Conservation (phyloP, 1,140 invertebrate species). For the Aphis gossypii region DNA sequence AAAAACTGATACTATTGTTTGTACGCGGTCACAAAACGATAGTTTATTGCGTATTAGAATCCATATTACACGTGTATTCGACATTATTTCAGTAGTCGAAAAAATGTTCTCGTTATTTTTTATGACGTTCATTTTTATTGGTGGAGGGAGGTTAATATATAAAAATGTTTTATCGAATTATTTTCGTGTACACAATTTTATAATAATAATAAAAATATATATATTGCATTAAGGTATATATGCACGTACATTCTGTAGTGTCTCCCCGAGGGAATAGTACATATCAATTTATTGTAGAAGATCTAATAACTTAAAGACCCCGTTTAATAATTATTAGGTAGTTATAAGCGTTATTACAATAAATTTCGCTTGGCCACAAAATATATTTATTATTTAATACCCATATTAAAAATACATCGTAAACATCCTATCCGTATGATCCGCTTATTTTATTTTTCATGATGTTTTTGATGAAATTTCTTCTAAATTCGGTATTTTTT, state of each 20-base stretch:
- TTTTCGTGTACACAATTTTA: neutral
- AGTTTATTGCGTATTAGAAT: neutral
- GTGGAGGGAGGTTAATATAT: too few relatives aligned
- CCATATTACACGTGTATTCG: neutral
- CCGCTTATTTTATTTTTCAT: too few relatives aligned
- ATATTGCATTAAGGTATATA: neutral
- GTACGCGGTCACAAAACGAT: neutral
- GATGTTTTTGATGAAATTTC: too few relatives aligned
- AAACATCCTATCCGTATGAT: too few relatives aligned
- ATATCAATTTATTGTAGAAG: neutral
- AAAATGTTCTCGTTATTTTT: neutral
- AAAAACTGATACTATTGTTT: neutral
- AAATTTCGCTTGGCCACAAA: neutral
- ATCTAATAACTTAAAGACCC: neutral
- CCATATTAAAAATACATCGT: neutral
- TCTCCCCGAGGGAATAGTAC: neutral
- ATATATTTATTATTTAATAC: neutral
- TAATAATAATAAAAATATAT: neutral
- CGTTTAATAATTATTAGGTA: neutral
- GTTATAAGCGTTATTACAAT: neutral
- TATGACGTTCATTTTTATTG: too few relatives aligned
- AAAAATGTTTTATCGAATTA: neutral
- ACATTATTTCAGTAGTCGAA: neutral
- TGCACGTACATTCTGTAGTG: too few relatives aligned
- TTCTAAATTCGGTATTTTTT: too few relatives aligned